Conservation (phyloP, 2,113 vertebrate species). For the Rhynchomys soricoides region DNA sequence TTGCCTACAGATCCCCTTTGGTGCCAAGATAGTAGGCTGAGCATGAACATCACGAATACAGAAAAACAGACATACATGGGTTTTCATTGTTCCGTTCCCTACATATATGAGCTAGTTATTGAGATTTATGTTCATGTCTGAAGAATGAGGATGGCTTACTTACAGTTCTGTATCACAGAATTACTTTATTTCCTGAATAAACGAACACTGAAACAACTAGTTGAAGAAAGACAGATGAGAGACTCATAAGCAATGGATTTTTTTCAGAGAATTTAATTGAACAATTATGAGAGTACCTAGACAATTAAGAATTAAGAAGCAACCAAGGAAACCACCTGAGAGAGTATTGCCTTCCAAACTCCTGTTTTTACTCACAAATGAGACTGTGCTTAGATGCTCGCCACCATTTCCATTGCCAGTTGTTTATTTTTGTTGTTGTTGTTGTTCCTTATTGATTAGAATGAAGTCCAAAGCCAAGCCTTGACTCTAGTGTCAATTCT, state of each 20-base stretch:
- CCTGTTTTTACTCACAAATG: background rate
- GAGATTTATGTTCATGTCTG: background rate
- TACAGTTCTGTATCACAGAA: background rate
- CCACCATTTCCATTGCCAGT: background rate
- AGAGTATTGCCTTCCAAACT: background rate
- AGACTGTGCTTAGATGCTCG: background rate
- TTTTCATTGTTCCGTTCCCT: background rate
- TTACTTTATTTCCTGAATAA: background rate
- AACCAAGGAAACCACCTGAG: background rate
- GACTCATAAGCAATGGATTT: background rate
- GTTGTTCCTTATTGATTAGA: background rate
- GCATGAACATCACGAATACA: background rate
- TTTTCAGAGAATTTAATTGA: background rate
- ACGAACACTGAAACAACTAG: background rate
- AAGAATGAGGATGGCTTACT: conserved; percentile 6
- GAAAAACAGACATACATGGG: background rate
- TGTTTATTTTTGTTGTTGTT: background rate
- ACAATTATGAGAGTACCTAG: background rate
- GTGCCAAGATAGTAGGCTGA: background rate
- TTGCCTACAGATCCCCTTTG: background rate
- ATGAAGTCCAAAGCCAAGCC: background rate
- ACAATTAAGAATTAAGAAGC: background rate
- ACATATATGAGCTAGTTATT: background rate
- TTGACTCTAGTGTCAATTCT: background rate
- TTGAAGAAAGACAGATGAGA: background rate